Conservation (phyloP, 37 sponge, comb jelly and placozoan genomes). For the Aplysina aerophoba region DNA sequence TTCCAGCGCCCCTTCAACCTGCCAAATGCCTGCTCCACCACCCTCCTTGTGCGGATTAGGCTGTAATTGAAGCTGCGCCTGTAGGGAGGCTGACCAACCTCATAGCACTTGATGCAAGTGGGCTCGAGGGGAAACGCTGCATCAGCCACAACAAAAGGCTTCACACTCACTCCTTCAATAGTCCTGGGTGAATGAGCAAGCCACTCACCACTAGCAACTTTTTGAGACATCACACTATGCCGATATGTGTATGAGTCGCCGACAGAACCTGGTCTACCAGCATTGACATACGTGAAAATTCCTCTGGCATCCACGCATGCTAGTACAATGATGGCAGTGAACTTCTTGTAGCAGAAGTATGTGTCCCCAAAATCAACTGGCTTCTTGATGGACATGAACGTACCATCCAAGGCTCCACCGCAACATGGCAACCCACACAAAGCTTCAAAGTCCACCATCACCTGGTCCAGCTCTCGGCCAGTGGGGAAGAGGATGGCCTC, state of each 20-base stretch:
- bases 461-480: neutral
- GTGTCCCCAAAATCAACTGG: conserved; percentile 6
- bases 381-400: conserved; percentile 26
- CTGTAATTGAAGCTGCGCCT: conserved; percentile 20
- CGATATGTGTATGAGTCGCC: conserved; percentile 17
- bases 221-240: neutral
- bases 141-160: conserved; percentile 29
- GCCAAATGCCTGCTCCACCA: conserved; percentile 46
- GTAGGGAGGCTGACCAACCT: neutral
- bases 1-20: conserved; percentile 32
- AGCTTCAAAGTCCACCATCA: conserved; percentile 4
- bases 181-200: neutral
- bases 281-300: conserved; percentile 13
- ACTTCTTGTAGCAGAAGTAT: conserved; percentile 33
- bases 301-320: conserved; percentile 34
- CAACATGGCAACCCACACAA: conserved; percentile 9
- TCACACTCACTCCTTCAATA: neutral
- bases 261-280: conserved; percentile 35
- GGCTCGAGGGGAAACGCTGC: conserved; percentile 6
- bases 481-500: conserved; percentile 8
- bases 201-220: neutral
- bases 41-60: conserved; percentile 14
- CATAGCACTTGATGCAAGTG: conserved; percentile 25
- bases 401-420: conserved; percentile 32
- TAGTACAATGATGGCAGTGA: conserved; percentile 14